These are phyloP conservation scores for Eurytoma californica DNA, from an alignment of 2,888 invertebrate species.

Conservation along the genomic window DNA sequence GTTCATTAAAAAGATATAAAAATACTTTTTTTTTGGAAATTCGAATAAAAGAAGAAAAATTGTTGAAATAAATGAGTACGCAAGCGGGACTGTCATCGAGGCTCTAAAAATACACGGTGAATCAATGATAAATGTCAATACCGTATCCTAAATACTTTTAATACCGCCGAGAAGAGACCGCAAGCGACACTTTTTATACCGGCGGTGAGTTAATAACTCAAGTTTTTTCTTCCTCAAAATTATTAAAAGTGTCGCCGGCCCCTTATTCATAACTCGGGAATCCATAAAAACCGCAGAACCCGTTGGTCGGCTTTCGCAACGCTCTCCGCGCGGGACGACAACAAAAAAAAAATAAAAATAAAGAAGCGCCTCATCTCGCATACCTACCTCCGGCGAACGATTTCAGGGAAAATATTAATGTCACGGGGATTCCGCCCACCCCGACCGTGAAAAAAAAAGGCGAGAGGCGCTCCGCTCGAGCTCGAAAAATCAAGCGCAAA, in stretches of 20 bases:
- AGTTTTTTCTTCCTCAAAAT: slow-evolving; percentile 8
- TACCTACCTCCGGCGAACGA: slow-evolving; percentile 30
- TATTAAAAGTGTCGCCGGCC: slow-evolving; percentile 52
- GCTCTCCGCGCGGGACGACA: slow-evolving; percentile 20
- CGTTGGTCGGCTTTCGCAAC: slow-evolving; percentile 41
- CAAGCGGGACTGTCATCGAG: too few species aligned
- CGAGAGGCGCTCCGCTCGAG: slow-evolving; percentile 17
- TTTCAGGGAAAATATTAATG: slow-evolving; percentile 57
- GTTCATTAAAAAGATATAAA: slow-evolving; percentile 7
- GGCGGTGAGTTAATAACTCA: slow-evolving; percentile 52
- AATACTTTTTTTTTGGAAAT: neutral
- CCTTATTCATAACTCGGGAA: slow-evolving; percentile 43
- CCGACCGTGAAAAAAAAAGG: slow-evolving; percentile 38
- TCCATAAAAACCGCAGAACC: slow-evolving; percentile 44
- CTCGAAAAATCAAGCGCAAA: slow-evolving; percentile 51
- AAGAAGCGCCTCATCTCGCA: neutral
- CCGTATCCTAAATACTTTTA: neutral
- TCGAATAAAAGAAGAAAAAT: too few species aligned
- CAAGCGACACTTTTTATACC: slow-evolving; percentile 39
- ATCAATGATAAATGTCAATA: slow-evolving; percentile 1
- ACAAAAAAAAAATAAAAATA: too few species aligned
- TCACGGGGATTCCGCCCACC: slow-evolving; percentile 55
- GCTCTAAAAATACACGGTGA: neutral
- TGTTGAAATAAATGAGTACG: too few species aligned
- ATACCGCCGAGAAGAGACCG: neutral